Evolutionary conservation across 2,113 vertebrate genomes (phyloP).

Genomic region (Nycticorax nycticorax): DNA sequence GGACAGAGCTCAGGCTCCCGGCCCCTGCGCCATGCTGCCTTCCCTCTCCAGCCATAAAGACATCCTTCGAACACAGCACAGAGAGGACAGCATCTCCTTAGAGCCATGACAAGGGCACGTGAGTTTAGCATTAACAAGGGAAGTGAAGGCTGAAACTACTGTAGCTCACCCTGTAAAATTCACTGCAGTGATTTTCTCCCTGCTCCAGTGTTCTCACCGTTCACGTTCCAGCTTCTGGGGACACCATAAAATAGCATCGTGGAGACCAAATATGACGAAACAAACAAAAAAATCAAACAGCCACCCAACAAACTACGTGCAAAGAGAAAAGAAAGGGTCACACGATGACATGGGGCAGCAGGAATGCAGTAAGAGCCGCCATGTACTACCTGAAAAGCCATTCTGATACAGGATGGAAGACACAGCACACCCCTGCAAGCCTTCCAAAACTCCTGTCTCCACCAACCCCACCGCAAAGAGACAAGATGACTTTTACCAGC

Average conservation of each 20-base stretch:
- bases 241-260: neutral
- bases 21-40: rapidly evolving
- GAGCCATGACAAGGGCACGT: rapidly evolving
- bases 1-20: rapidly evolving
- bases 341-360: neutral
- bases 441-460: neutral
- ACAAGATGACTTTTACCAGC: neutral
- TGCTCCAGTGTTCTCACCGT: neutral
- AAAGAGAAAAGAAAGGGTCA: neutral
- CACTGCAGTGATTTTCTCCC: neutral
- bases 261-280: neutral
- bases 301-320: neutral
- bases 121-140: neutral
- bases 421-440: neutral
- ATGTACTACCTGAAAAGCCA: neutral
- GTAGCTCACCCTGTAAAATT: neutral
- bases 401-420: neutral
- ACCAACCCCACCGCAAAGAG: neutral
- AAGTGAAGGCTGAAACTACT: neutral
- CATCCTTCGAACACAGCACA: neutral
- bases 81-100: neutral
- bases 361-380: neutral
- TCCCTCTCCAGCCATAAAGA: neutral
- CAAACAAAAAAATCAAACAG: neutral
- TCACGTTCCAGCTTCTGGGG: neutral